phyloP scores from a whole-genome alignment of 2,797 vertebrate genomes.

The Brachyrhaphis roseni region DNA sequence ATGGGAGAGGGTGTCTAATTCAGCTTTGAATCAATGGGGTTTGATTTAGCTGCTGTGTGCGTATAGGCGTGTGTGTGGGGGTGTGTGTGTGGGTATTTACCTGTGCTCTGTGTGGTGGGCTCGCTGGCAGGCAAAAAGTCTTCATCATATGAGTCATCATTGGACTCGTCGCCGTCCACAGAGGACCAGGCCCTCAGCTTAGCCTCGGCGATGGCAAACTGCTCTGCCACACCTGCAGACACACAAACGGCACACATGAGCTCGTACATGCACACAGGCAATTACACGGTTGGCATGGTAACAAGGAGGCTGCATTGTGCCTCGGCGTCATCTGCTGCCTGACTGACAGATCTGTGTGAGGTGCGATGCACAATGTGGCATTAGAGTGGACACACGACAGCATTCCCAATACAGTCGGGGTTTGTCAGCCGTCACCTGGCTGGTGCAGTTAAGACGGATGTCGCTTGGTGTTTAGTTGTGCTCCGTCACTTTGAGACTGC shows the following conservation, averaged over 20 bases:
- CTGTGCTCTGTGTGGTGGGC: slow-evolving; percentile 83
- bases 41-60: slow-evolving; percentile 21
- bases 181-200: slow-evolving; percentile 98
- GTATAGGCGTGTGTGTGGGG: slow-evolving; percentile 19
- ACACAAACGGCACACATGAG: slow-evolving; percentile 38
- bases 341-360: slow-evolving; percentile 29
- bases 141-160: slow-evolving; percentile 95
- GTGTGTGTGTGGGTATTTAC: slow-evolving; percentile 52
- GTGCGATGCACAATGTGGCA: slow-evolving; percentile 7
- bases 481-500: slow-evolving; percentile 11
- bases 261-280: slow-evolving; percentile 4
- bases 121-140: slow-evolving; percentile 88
- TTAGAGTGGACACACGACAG: slow-evolving; percentile 14
- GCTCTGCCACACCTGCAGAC: slow-evolving; percentile 89
- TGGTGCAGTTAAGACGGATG: slow-evolving; percentile 22
- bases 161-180: slow-evolving; percentile 94
- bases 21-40: slow-evolving; percentile 34
- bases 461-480: slow-evolving; percentile 18
- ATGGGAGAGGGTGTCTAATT: slow-evolving; percentile 19
- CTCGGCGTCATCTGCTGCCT: slow-evolving; percentile 21
- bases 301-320: slow-evolving; percentile 34
- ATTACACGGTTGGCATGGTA: slow-evolving; percentile 50
- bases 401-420: slow-evolving; percentile 17
- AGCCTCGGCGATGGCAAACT: slow-evolving; percentile 96
- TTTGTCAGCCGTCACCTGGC: slow-evolving; percentile 11